phyloP scores from a whole-genome alignment of 2,888 invertebrate genomes.

The Polydrusus cervinus region DNA sequence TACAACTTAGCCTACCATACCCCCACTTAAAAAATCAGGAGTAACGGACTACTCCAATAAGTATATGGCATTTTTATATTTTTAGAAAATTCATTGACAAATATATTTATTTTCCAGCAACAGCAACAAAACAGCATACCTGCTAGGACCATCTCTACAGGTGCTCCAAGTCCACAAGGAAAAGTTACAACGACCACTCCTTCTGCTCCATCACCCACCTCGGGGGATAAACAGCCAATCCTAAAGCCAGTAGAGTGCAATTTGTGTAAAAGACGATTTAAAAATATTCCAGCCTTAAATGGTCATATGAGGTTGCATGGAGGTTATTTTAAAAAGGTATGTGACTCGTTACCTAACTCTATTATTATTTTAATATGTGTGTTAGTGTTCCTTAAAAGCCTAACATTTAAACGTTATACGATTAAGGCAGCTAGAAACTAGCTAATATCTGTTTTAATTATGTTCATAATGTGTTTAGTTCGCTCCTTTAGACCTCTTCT shows the following conservation, averaged over 20 bases:
- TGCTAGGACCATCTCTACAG: constrained; percentile 49
- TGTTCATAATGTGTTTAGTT: no score
- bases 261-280: constrained; percentile 95
- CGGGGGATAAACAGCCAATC: constrained; percentile 72
- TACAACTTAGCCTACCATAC: no score
- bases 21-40: no score
- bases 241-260: constrained; percentile 95
- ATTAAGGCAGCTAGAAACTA: no score
- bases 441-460: no score
- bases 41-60: no score
- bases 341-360: neutral
- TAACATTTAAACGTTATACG: no score
- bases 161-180: constrained; percentile 66
- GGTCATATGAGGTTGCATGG: constrained; percentile 99
- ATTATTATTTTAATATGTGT: neutral
- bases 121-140: constrained; percentile 45
- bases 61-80: no score
- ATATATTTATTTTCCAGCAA: constrained; percentile 26
- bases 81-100: no score
- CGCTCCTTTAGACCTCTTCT: no score
- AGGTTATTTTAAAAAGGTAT: constrained; percentile 95
- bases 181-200: constrained; percentile 67
- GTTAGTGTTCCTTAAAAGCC: neutral
- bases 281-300: constrained; percentile 97
- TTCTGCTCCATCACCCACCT: constrained; percentile 64